phyloP scores from a whole-genome alignment of 1,140 invertebrate genomes.

The Leptinotarsa defecta region DNA sequence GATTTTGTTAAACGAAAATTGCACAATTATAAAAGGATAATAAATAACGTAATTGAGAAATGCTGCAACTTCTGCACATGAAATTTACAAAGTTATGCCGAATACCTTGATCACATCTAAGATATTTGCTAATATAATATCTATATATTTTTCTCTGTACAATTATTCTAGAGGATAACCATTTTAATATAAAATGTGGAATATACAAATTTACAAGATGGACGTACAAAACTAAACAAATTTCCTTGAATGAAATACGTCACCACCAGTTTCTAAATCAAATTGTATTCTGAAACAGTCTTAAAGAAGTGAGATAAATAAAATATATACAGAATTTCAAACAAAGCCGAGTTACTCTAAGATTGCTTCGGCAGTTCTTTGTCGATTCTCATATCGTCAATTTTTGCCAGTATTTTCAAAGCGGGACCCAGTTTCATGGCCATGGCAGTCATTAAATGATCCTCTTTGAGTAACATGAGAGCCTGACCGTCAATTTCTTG shows the following conservation, averaged over 20 bases:
- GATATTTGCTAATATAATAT: conserved; percentile 30
- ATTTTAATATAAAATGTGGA: conserved; percentile 27
- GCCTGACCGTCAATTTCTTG: conserved; percentile 97
- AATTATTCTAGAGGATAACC: conserved; percentile 22
- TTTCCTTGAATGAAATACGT: conserved; percentile 3
- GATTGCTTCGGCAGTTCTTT: conserved; percentile 53
- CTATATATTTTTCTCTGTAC: conserved; percentile 25
- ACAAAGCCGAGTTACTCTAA: conserved; percentile 23
- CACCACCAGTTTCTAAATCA: conserved; percentile 8
- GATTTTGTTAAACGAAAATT: conserved; percentile 31
- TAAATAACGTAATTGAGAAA: conserved; percentile 8
- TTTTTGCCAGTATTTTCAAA: conserved; percentile 89
- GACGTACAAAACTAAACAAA: not conserved
- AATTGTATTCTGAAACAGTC: conserved; percentile 30
- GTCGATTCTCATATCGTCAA: conserved; percentile 75
- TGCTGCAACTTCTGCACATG: not conserved
- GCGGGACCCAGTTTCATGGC: conserved; percentile 94
- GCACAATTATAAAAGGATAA: conserved; percentile 28
- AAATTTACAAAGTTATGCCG: not conserved
- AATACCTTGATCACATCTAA: conserved; percentile 28
- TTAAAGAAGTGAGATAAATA: conserved; percentile 29
- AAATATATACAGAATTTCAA: conserved; percentile 21
- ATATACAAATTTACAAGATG: conserved; percentile 31
- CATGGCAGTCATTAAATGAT: conserved; percentile 93
- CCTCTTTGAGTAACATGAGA: conserved; percentile 89